These are phyloP conservation scores for Campoletis raptor DNA, from an alignment of 2,888 invertebrate genomes.

Conservation along the genomic window DNA sequence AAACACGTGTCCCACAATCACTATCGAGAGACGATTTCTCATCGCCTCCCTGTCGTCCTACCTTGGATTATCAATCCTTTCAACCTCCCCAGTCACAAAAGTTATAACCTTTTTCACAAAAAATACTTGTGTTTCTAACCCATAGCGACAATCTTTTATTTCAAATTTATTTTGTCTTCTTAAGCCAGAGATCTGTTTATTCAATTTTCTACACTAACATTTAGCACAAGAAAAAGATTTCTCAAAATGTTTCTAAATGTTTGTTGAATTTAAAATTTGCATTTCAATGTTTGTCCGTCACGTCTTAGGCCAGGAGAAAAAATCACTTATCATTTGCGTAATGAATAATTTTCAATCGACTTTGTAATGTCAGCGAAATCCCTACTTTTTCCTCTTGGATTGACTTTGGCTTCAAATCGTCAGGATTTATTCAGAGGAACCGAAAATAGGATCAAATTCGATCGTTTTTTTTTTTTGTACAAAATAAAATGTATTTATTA, in stretches of 20 bases:
- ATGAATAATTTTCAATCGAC: not conserved
- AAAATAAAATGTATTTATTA: too few species aligned
- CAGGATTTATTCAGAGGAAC: too few species aligned
- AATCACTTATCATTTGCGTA: not conserved
- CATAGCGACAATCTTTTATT: not conserved
- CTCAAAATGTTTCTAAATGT: not conserved
- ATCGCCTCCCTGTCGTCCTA: conserved; percentile 19
- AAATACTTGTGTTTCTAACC: not conserved
- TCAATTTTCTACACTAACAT: not conserved
- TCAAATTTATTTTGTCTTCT: not conserved
- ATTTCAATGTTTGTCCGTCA: not conserved
- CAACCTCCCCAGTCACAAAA: conserved; percentile 17
- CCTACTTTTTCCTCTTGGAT: too few species aligned
- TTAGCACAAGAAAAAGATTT: not conserved
- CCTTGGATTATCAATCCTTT: conserved; percentile 52
- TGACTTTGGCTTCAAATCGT: too few species aligned
- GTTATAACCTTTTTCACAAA: conserved; percentile 7
- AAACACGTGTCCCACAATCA: conserved; percentile 70
- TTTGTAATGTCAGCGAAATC: too few species aligned
- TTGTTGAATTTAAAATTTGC: too few species aligned
- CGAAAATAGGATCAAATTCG: too few species aligned
- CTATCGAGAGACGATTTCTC: conserved; percentile 54
- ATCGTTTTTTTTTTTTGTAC: too few species aligned
- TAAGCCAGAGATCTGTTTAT: not conserved
- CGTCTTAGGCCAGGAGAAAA: not conserved